These are phyloP conservation scores for Platycercus adscitus DNA, from an alignment of 2,113 vertebrate species.

Conservation along the genomic window DNA sequence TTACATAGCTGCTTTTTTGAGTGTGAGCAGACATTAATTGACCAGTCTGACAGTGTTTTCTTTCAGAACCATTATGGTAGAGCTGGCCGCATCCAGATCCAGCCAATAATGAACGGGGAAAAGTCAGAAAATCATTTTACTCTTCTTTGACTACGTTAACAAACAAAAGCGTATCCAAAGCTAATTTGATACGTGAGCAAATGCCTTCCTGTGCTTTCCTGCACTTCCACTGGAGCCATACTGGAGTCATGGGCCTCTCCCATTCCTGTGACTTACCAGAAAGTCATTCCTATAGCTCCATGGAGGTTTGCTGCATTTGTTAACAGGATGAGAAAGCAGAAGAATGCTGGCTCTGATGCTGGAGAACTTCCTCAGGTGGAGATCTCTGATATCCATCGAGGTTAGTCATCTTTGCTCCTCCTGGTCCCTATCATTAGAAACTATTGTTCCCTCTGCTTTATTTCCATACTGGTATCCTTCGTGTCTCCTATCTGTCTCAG, in stretches of 20 bases:
- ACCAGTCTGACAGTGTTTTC: not conserved
- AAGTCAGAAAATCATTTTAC: not conserved
- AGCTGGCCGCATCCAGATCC: not conserved
- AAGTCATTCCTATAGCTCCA: not conserved
- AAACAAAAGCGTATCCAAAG: not conserved
- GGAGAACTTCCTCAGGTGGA: not conserved
- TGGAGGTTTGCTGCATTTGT: not conserved
- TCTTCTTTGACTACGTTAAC: not conserved
- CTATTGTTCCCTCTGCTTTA: not conserved
- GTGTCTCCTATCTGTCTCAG: not conserved
- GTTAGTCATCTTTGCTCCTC: not conserved
- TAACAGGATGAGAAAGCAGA: not conserved
- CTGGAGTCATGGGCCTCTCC: not conserved
- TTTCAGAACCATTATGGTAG: not conserved
- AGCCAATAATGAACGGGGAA: not conserved
- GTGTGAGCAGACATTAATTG: not conserved
- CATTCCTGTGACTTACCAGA: not conserved
- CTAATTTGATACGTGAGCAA: not conserved
- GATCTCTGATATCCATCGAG: not conserved
- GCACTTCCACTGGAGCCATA: not conserved
- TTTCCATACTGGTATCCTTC: not conserved
- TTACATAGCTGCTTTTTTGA: not conserved
- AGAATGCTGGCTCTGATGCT: not conserved
- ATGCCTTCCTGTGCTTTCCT: not conserved
- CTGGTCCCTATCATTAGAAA: not conserved